Evolutionary conservation across 2,797 vertebrate species (phyloP), one percentile per base, ranked within the genome.

Genomic region (Bucorvus abyssinicus): DNA sequence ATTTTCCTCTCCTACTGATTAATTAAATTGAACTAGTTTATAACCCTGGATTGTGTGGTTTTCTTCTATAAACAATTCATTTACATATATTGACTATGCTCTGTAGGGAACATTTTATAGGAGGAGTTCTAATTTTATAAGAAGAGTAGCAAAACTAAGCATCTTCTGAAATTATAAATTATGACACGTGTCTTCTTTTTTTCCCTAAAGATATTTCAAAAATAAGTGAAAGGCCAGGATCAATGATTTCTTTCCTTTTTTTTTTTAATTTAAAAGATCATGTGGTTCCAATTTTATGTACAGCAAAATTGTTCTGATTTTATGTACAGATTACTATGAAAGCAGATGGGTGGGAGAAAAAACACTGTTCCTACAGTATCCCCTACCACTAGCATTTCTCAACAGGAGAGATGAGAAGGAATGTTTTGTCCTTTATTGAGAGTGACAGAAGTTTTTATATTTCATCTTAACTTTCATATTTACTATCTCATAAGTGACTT

Each of bases 51-150:
- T 60, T 94, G 19, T 89, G 32, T 63, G 55, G 34, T 86, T 94
- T 95, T 91, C 50, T 89, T 93, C 49, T 89, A 44, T 89, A 95
- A 97, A 96, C 34, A 82, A 92, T 88, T 67, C 3, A 90, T 96
- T 97, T 96, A 55, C 93, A 91, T 97, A 84, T 84, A 91, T 86
- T 96, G 86, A 52, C 24, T 84, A 45, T 60, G 49, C 30, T 70
- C 60, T 77, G 55, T 50, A 32, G 40, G 79, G n/a, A 84, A 83
- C 12, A 71, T 85, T 95, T 94, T 86, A 71, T 56, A 45, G 20
- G 59, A 57, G 24, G 16, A 76, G 38, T 45, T 91, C 92, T 38
- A 7, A 32, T 92, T 96, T 92, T 34, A 70, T 40, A 71, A 77
- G 50, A 81, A 78, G 20, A 22, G 17, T 63, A 65, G 53, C 34